These are phyloP conservation scores for Atrichornis clamosus DNA, from an alignment of 2,113 vertebrate species.

Conservation along the genomic window DNA sequence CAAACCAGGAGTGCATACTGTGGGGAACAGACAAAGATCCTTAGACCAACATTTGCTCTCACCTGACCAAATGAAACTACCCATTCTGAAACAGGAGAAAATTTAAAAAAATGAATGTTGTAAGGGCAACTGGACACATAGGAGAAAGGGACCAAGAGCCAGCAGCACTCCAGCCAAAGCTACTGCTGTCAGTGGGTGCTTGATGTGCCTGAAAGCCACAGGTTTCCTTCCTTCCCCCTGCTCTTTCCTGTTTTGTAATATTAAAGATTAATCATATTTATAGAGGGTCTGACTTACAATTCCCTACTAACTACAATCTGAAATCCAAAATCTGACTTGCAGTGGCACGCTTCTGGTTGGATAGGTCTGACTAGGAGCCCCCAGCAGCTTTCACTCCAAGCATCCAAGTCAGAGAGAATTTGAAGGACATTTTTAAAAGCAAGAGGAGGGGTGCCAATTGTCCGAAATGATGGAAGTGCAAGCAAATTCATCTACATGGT, in stretches of 20 bases:
- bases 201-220: not conserved
- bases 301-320: not conserved
- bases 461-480: not conserved
- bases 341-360: fast-evolving
- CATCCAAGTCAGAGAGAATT: not conserved
- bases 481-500: not conserved
- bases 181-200: not conserved
- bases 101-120: fast-evolving
- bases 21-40: not conserved
- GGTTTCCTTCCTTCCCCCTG: not conserved
- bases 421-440: not conserved
- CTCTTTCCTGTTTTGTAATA: not conserved
- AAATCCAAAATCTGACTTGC: not conserved
- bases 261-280: not conserved
- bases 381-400: not conserved
- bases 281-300: not conserved
- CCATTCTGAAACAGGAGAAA: not conserved
- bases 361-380: not conserved
- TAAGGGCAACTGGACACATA: not conserved
- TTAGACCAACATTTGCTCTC: not conserved
- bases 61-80: not conserved
- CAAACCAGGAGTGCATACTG: not conserved
- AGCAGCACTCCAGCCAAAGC: not conserved
- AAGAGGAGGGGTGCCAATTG: not conserved
- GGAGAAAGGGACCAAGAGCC: not conserved